Base-by-base conservation (phyloP, 2,888 invertebrate species). In the Heliconius hortense region DNA sequence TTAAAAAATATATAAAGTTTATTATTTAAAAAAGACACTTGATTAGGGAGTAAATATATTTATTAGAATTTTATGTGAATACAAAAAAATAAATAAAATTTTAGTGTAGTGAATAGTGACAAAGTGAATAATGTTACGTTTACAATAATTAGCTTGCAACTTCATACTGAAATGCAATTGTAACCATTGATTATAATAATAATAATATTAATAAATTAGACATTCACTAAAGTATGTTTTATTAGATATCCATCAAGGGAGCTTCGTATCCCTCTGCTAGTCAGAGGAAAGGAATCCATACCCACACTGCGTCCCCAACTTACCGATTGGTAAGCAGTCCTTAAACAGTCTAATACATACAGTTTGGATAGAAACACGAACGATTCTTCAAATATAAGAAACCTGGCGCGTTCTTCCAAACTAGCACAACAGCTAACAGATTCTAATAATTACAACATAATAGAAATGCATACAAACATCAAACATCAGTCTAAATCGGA, bases 231-330 rank as follows among this genome's bases (percentile, higher is more conserved):
- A 73, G 63, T 62, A 64, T 67, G 35, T 73, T 77, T 79, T 77
- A 78, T 77, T 76, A 74, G 79, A 80, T 63, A 75, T 77, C 77
- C 75, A 64, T 73, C 73, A 74, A 78, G 90, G 90, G 84, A 86
- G 92, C 87, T 94, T 93, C 93, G 85, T 87, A 88, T 93, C 82
- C 89, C 93, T 94, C 93, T 94, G 93, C 93, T 93, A 71, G 73
- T 85, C 93, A 93, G 93, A 93, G 93, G 88, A 87, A 91, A 89
- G 86, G 92, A 93, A 94, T 87, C 82, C 89, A 82, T 80, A 82
- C 90, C 90, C 86, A 84, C 80, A 81, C 80, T 81, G 76, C 74
- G 69, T 66, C 31, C 66, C 43, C 21, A 59, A 62, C 74, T 69
- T 77, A 79, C 76, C 76, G 15, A 53, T 66, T 64, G 76, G 76